Conservation (phyloP, 2,888 invertebrate genomes). For the Drosophila ezoana region DNA sequence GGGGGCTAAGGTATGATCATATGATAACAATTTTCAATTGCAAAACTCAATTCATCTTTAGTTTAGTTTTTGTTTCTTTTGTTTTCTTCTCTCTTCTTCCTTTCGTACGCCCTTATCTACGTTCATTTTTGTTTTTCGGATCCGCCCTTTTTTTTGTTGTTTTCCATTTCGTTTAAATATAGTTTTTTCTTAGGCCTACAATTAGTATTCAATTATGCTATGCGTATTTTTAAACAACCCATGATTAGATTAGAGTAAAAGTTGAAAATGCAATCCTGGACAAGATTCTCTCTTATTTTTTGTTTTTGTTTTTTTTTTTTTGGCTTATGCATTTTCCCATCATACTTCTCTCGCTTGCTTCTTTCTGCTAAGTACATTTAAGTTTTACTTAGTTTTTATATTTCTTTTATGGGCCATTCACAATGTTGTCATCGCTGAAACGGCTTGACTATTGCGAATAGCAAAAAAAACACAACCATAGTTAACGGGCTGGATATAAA, state of each 20-base stretch:
- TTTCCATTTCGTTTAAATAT: constrained; percentile 42
- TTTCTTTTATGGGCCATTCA: constrained; percentile 14
- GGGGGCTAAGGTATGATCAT: too few relatives aligned
- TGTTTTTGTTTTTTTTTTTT: too few relatives aligned
- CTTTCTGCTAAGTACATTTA: constrained; percentile 34
- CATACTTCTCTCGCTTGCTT: constrained; percentile 19
- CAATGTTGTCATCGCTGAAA: constrained; percentile 77
- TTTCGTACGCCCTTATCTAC: constrained; percentile 69
- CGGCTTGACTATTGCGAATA: constrained; percentile 63
- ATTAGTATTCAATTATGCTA: constrained; percentile 68
- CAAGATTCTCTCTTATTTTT: too few relatives aligned
- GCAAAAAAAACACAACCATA: constrained; percentile 81
- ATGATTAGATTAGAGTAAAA: constrained; percentile 82
- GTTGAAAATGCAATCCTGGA: constrained; percentile 81
- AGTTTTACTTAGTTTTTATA: constrained; percentile 19
- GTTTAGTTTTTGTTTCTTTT: not conserved
- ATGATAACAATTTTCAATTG: constrained; percentile 39
- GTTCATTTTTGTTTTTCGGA: constrained; percentile 49
- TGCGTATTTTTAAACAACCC: constrained; percentile 78
- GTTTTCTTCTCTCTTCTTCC: constrained; percentile 16
- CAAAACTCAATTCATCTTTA: constrained; percentile 56
- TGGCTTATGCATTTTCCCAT: constrained; percentile 61
- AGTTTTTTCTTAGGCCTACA: constrained; percentile 55
- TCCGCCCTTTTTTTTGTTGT: constrained; percentile 14
- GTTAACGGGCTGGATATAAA: constrained; percentile 67